Evolutionary conservation across 2,113 vertebrate genomes (phyloP).

Genomic region (Triplophysa rosa): DNA sequence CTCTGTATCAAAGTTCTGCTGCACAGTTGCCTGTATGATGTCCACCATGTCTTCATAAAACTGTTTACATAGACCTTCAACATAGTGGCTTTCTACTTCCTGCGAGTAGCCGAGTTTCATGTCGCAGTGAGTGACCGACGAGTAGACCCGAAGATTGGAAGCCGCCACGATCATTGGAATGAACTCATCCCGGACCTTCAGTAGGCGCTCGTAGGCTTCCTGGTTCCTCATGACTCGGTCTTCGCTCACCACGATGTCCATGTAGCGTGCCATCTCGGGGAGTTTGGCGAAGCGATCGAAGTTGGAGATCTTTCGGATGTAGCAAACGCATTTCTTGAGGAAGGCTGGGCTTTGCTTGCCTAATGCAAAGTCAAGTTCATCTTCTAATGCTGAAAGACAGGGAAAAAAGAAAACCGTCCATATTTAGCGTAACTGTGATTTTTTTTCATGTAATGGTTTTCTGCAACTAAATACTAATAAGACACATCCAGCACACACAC

Average conservation of each 20-base stretch:
- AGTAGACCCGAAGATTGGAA: conserved; percentile 95
- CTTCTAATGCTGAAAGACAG: conserved; percentile 86
- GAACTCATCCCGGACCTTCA: conserved; percentile 96
- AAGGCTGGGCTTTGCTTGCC: conserved; percentile 97
- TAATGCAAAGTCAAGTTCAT: conserved; percentile 96
- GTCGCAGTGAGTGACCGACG: conserved; percentile 96
- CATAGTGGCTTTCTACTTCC: conserved; percentile 95
- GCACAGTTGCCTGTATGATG: conserved; percentile 96
- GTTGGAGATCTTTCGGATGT: conserved; percentile 97
- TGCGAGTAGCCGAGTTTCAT: conserved; percentile 97
- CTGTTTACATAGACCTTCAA: conserved; percentile 96
- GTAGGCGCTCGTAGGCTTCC: conserved; percentile 89
- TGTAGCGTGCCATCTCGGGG: conserved; percentile 93
- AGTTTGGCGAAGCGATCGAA: conserved; percentile 94
- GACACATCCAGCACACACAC: not conserved
- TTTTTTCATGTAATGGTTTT: conserved; percentile 37
- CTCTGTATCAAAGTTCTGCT: conserved; percentile 96
- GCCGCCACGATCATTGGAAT: conserved; percentile 94
- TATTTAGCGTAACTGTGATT: not conserved
- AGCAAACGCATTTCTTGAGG: conserved; percentile 98
- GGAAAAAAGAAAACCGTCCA: not conserved
- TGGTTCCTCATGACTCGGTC: conserved; percentile 88
- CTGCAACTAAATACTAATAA: conserved; percentile 1
- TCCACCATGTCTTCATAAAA: conserved; percentile 99
- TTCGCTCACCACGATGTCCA: conserved; percentile 82